Percentiles rank a stretch among this genome's conserved stretches.
Evolutionary conservation across 2,113 vertebrate species (phyloP).

Genomic region (Synchiropus splendidus): DNA sequence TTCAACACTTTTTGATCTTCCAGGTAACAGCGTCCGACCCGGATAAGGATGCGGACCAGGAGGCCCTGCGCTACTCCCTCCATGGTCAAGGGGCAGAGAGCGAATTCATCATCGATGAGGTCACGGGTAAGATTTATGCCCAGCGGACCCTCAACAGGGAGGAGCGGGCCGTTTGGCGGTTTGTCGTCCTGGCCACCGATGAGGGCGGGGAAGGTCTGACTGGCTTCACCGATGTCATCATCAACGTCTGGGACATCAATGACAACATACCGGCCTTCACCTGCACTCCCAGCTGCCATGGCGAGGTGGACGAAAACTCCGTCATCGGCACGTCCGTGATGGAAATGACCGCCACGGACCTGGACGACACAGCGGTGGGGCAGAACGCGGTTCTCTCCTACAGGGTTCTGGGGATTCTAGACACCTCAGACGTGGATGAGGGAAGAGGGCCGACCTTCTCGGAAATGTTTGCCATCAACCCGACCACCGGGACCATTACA

Average conservation of each 20-base stretch:
- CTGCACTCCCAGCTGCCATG: constrained; percentile 74
- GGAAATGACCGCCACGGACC: constrained; percentile 79
- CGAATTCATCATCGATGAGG: constrained; percentile 80
- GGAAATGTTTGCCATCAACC: constrained; percentile 74
- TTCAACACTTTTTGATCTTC: constrained; percentile 28
- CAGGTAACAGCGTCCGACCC: constrained; percentile 82
- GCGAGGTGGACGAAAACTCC: constrained; percentile 75
- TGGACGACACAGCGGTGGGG: constrained; percentile 76
- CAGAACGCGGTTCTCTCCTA: constrained; percentile 79
- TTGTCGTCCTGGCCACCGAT: constrained; percentile 80
- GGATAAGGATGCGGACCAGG: constrained; percentile 72
- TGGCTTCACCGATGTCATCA: constrained; percentile 84
- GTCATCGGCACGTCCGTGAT: constrained; percentile 69
- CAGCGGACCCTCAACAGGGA: constrained; percentile 76
- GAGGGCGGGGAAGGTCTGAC: constrained; percentile 84
- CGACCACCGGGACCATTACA: constrained; percentile 68
- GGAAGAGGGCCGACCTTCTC: constrained; percentile 40
- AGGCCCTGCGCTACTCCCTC: constrained; percentile 78
- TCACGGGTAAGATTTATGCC: constrained; percentile 77
- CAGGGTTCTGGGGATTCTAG: constrained; percentile 67
- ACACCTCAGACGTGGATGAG: constrained; percentile 30
- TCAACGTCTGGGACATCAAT: constrained; percentile 84
- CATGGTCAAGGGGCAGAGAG: constrained; percentile 80
- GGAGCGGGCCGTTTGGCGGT: constrained; percentile 78
- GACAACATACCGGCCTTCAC: constrained; percentile 75